A percentile compares a stretch with the other conserved stretches of the same genome.
phyloP scores from a whole-genome alignment of 2,888 invertebrate species.

The Nemapogon koenigi region DNA sequence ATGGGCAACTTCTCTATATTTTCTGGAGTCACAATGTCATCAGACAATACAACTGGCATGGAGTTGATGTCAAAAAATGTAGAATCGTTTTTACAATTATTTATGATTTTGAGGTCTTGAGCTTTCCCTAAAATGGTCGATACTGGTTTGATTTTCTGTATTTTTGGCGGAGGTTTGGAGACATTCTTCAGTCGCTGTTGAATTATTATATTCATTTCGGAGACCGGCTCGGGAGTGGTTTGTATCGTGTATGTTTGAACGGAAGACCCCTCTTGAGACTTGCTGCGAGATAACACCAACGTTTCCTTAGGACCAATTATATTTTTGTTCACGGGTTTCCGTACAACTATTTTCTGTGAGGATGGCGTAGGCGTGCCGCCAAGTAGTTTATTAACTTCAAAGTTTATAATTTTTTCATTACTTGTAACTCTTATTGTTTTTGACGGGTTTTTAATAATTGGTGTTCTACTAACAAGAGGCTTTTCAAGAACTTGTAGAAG shows the following conservation, averaged over 20 bases:
- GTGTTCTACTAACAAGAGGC: constrained; percentile 28
- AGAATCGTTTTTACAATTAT: constrained; percentile 31
- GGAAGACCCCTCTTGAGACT: constrained; percentile 36
- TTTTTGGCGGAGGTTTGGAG: constrained; percentile 11
- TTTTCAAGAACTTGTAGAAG: constrained; percentile 65
- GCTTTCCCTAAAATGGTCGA: constrained; percentile 34
- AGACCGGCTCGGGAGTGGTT: constrained; percentile 33
- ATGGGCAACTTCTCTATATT: constrained; percentile 74
- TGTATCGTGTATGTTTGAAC: constrained; percentile 54
- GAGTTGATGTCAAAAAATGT: constrained; percentile 74
- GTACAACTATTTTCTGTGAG: constrained; percentile 47
- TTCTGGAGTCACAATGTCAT: constrained; percentile 72
- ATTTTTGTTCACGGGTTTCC: constrained; percentile 34
- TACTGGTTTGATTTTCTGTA: constrained; percentile 24
- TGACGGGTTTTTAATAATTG: constrained; percentile 28
- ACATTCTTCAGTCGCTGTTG: constrained; percentile 48
- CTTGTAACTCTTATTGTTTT: constrained; percentile 37
- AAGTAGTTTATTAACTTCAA: background rate
- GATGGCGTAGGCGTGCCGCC: too few species aligned
- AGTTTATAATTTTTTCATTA: constrained; percentile 55
- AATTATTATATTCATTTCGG: constrained; percentile 42
- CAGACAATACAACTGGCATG: constrained; percentile 78
- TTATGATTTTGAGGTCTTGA: constrained; percentile 26
- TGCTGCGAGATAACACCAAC: constrained; percentile 38
- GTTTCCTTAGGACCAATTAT: constrained; percentile 46